A percentile compares a stretch with the other conserved stretches of the same genome.
Evolutionary conservation across 2,888 invertebrate species (phyloP).

Genomic region (Trichacis sp.): DNA sequence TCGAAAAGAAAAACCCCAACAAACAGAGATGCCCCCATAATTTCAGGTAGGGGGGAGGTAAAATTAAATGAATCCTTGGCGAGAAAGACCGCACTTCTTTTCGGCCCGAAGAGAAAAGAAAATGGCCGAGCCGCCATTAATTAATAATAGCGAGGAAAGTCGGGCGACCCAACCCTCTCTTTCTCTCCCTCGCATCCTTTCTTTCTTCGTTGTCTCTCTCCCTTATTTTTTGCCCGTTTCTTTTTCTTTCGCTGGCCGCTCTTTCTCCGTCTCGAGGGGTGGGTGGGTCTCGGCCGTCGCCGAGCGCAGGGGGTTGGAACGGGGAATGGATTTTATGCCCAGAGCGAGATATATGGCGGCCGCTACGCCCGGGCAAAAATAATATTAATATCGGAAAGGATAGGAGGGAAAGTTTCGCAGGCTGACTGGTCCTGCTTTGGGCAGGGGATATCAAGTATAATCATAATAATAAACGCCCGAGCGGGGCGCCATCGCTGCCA

Average conservation of each 20-base stretch:
- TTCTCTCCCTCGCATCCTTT: constrained; percentile 42
- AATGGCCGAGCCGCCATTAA: constrained; percentile 66
- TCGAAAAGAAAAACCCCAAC: too few species aligned
- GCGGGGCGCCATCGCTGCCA: constrained; percentile 62
- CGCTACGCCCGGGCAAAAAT: constrained; percentile 69
- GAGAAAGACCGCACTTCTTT: too few species aligned
- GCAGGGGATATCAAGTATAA: constrained; percentile 68
- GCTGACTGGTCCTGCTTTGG: constrained; percentile 66
- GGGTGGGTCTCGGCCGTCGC: constrained; percentile 49
- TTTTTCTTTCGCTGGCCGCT: constrained; percentile 22
- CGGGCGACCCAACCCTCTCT: constrained; percentile 38
- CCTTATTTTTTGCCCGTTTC: constrained; percentile 10
- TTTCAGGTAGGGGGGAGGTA: too few species aligned
- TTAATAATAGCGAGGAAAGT: constrained; percentile 60
- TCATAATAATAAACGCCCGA: constrained; percentile 68
- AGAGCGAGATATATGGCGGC: constrained; percentile 69
- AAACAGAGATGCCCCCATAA: too few species aligned
- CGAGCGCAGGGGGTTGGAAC: constrained; percentile 54
- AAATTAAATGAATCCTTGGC: constrained; percentile 28
- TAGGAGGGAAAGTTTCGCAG: constrained; percentile 68
- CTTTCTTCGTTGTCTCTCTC: too few species aligned
- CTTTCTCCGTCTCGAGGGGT: constrained; percentile 47
- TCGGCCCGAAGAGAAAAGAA: constrained; percentile 54
- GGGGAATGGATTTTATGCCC: constrained; percentile 68
- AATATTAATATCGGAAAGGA: constrained; percentile 69